Evolutionary conservation across 2,797 vertebrate species (phyloP).

Genomic region (Sylvilagus floridanus): DNA sequence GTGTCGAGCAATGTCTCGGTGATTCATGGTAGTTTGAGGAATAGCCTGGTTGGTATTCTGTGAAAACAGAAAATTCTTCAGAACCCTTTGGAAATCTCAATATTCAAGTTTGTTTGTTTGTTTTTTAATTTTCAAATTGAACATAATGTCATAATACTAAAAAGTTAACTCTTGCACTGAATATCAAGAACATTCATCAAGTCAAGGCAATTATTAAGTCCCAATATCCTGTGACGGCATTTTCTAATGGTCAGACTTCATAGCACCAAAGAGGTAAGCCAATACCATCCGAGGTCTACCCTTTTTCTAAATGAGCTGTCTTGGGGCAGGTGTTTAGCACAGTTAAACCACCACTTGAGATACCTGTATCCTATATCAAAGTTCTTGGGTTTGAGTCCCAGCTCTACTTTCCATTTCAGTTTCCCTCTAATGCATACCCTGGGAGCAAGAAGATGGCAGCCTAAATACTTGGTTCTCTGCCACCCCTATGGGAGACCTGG

Average conservation of each 20-base stretch:
- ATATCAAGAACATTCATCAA: not conserved
- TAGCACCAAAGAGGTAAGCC: not conserved
- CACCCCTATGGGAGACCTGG: too few relatives aligned
- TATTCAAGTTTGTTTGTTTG: not conserved
- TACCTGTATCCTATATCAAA: too few relatives aligned
- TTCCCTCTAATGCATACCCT: too few relatives aligned
- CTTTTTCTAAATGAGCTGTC: not conserved
- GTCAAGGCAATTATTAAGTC: not conserved
- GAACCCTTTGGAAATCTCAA: constrained; percentile 42
- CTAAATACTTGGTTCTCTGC: too few relatives aligned
- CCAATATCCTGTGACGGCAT: not conserved
- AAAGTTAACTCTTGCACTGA: not conserved
- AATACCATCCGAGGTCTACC: not conserved
- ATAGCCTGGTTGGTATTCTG: constrained; percentile 89
- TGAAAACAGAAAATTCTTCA: constrained; percentile 51
- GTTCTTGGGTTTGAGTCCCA: too few relatives aligned
- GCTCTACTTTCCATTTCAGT: too few relatives aligned
- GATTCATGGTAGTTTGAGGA: constrained; percentile 87
- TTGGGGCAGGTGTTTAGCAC: too few relatives aligned
- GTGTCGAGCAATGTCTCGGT: constrained; percentile 94
- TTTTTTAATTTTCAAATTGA: constrained; percentile 25
- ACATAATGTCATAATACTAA: not conserved
- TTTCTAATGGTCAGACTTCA: not conserved
- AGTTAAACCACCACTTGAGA: too few relatives aligned
- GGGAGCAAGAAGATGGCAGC: too few relatives aligned